Conservation (phyloP, 2,797 vertebrate species). For the Microcaecilia unicolor region DNA sequence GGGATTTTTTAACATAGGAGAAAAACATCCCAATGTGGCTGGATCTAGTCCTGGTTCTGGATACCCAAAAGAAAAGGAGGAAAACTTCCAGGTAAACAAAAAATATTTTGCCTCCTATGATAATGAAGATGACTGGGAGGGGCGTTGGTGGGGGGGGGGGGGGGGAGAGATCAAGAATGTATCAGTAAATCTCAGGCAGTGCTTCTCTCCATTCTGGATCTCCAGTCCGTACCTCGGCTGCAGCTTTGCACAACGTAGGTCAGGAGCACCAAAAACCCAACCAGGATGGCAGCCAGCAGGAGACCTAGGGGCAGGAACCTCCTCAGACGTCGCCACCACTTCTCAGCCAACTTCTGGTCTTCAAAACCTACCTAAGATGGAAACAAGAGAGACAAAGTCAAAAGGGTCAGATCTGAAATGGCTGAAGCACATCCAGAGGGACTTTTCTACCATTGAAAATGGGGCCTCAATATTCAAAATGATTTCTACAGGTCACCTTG, state of each 20-base stretch:
- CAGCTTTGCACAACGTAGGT: constrained; percentile 32
- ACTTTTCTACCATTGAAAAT: too few species aligned
- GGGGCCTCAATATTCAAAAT: too few species aligned
- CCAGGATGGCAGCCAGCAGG: constrained; percentile 22
- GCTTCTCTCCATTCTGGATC: too few species aligned
- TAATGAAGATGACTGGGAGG: neutral
- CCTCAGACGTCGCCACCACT: neutral
- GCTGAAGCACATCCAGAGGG: neutral
- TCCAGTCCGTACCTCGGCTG: constrained; percentile 41
- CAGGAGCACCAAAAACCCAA: constrained; percentile 33
- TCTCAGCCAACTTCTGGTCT: constrained; percentile 3
- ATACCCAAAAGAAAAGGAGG: neutral
- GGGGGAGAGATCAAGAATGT: neutral
- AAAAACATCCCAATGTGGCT: neutral
- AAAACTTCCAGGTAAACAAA: neutral
- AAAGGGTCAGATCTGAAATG: too few species aligned
- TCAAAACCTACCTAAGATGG: constrained; percentile 25
- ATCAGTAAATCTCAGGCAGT: neutral
- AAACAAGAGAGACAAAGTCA: neutral
- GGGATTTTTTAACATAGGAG: neutral
- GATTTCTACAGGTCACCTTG: too few species aligned
- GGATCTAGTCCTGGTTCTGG: neutral
- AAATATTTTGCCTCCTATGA: neutral
- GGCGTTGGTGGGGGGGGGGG: too few species aligned
- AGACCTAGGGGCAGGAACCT: constrained; percentile 10